Percentiles rank a stretch among this genome's conserved stretches.
Evolutionary conservation across 2,888 invertebrate species (phyloP).

Genomic region (Strigamia maritima): DNA sequence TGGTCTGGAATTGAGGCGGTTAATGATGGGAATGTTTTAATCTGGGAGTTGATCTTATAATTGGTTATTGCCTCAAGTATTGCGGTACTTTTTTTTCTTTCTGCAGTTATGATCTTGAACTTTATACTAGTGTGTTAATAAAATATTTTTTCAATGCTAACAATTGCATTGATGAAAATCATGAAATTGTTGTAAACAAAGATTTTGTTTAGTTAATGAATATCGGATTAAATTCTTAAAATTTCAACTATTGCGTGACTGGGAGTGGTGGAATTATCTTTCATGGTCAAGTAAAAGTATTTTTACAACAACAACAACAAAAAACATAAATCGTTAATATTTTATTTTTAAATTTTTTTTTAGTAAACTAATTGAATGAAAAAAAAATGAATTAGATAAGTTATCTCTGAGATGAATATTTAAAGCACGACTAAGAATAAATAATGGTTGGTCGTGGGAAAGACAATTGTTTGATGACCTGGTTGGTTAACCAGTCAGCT

Average conservation of each 20-base stretch:
- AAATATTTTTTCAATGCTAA: too few species aligned
- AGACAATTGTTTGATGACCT: conserved; percentile 12
- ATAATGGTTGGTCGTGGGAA: neutral
- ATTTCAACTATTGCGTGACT: neutral
- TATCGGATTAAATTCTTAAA: neutral
- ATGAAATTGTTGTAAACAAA: too few species aligned
- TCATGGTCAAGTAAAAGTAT: neutral
- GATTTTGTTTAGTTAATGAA: too few species aligned
- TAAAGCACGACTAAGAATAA: neutral
- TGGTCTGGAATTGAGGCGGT: neutral
- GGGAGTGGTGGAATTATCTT: neutral
- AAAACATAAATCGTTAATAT: too few species aligned
- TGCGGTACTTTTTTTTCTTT: neutral
- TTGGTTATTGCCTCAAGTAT: neutral
- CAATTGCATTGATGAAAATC: too few species aligned
- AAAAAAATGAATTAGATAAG: neutral
- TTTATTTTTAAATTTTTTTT: too few species aligned
- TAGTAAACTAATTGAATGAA: neutral
- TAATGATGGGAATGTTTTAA: neutral
- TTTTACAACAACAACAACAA: too few species aligned
- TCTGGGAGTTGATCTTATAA: neutral
- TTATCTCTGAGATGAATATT: neutral
- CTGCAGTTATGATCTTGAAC: neutral
- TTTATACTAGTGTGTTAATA: neutral
- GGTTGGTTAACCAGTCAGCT: conserved; percentile 21